Base-by-base conservation (phyloP, 2,113 vertebrate species). In the Corynorhinus townsendii region DNA sequence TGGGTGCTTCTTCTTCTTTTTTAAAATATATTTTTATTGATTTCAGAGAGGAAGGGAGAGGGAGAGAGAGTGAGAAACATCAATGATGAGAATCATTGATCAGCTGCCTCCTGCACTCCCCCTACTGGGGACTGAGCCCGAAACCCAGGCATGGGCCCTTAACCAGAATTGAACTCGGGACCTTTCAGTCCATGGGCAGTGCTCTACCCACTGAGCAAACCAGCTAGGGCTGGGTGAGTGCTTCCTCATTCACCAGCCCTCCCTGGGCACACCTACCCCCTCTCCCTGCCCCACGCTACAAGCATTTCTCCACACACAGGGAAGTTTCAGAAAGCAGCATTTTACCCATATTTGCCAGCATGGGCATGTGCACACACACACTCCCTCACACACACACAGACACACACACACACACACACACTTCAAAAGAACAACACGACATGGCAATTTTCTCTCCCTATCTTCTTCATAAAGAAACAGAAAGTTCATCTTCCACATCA, bases 381-480 rank as follows among this genome's bases (percentile, higher is more conserved):
- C 52, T 54, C 49, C 49, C 49, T 49, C 26, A 76, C 33, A 19
- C 1, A 17, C 17, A n/a, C 28, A 68, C 26, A 49, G 45, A 14
- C 59, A 33, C 26, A 76, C 40, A 28, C 11, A 9, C 79, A 28
- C 59, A 33, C 26, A 77, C 38, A 19, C 0, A 19, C 17, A 35
- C 28, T 35, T 94, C 38, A 77, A 72, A 89, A 73, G 72, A 88
- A 85, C 38, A 85, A 33, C 81, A 88, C 19, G 0, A 47, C 75
- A 47, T 14, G 79, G 90, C 45, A 62, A 85, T 90, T 90, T 96
- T 86, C 89, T 86, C 82, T 80, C n/a, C 52, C 40, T 45, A 2
- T 24, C 90, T 89, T 94, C 73, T 28, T 81, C 81, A 87, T 49
- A 90, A 93, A 87, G 43, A 81, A 90, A 89, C 64, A 87, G 69